Percentiles rank a stretch among this genome's conserved stretches.
Evolutionary conservation across 2,797 vertebrate genomes (phyloP).

Genomic region (Chaetodon trifasciatus): DNA sequence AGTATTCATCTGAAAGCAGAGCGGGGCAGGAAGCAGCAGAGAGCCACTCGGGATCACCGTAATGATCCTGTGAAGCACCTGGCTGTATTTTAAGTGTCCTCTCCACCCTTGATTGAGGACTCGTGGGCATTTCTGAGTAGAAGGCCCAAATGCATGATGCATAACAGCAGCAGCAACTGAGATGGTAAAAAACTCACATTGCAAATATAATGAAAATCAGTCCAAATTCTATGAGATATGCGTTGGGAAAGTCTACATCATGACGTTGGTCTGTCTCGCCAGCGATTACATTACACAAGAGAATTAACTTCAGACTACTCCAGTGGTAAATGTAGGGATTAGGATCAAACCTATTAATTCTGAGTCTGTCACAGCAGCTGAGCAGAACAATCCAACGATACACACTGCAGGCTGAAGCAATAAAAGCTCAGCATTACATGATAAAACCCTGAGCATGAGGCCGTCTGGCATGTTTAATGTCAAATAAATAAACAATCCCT

Average conservation of each 20-base stretch:
- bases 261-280: conserved; percentile 30
- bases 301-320: conserved; percentile 41
- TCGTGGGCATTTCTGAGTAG: conserved; percentile 58
- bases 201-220: conserved; percentile 24
- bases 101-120: conserved; percentile 73
- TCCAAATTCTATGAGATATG: conserved; percentile 18
- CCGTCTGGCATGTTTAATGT: conserved; percentile 38
- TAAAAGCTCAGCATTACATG: conserved; percentile 33
- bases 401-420: conserved; percentile 16
- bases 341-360: conserved; percentile 48
- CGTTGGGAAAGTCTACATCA: conserved; percentile 21
- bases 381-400: conserved; percentile 41
- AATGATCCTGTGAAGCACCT: conserved; percentile 75
- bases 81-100: conserved; percentile 74
- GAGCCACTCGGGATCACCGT: conserved; percentile 71
- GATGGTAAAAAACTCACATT: conserved; percentile 11
- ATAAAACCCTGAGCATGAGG: conserved; percentile 43
- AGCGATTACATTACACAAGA: conserved; percentile 39
- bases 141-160: conserved; percentile 40
- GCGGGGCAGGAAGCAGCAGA: conserved; percentile 58
- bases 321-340: conserved; percentile 39
- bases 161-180: conserved; percentile 26
- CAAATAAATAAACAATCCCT: conserved; percentile 59
- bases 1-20: conserved; percentile 61
- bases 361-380: conserved; percentile 17